phyloP scores from a whole-genome alignment of 2,888 invertebrate genomes.

The Halocaridina rubra region DNA sequence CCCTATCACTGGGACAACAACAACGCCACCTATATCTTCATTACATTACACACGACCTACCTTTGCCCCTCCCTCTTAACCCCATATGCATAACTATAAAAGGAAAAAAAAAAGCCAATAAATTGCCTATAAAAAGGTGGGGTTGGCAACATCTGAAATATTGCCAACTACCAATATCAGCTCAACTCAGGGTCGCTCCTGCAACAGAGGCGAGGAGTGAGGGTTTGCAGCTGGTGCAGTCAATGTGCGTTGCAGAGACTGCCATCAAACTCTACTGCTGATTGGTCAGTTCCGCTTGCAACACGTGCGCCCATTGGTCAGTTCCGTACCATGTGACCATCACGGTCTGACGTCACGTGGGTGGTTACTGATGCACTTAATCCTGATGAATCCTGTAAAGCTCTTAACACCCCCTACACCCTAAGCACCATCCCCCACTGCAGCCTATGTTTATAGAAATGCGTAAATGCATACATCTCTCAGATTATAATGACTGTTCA shows the following conservation, averaged over 20 bases:
- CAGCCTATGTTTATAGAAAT: neutral
- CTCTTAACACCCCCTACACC: neutral
- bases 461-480: too few relatives aligned
- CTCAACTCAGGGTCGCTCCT: slow-evolving; percentile 5
- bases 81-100: neutral
- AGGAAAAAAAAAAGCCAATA: neutral
- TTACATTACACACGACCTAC: neutral
- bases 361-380: slow-evolving; percentile 22
- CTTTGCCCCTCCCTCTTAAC: neutral
- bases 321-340: slow-evolving; percentile 30
- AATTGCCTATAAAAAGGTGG: neutral
- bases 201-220: slow-evolving; percentile 13
- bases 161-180: neutral
- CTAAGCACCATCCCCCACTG: neutral
- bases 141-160: neutral
- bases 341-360: slow-evolving; percentile 22
- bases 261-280: slow-evolving; percentile 28
- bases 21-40: neutral
- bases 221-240: slow-evolving; percentile 23
- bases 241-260: slow-evolving; percentile 29
- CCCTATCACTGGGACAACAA: neutral
- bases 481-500: too few relatives aligned
- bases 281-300: slow-evolving; percentile 39
- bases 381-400: neutral
- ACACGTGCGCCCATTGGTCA: slow-evolving; percentile 41